A percentile compares a stretch with the other conserved stretches of the same genome.
Evolutionary conservation across 2,888 invertebrate species (phyloP).

Genomic region (Portevinia maculata): DNA sequence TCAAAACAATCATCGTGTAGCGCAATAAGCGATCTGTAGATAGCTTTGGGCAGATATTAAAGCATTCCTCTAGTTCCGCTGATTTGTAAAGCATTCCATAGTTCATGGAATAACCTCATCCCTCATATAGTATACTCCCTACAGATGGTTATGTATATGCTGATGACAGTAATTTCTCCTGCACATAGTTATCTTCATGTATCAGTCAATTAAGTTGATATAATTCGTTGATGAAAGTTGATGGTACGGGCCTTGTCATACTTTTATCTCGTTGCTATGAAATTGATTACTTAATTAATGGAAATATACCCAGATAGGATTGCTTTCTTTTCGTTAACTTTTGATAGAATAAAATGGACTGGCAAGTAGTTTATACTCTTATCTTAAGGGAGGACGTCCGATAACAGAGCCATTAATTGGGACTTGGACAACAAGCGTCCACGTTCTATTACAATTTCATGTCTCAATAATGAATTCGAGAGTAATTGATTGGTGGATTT

Average conservation of each 20-base stretch:
- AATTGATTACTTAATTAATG: slow-evolving; percentile 32
- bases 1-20: slow-evolving; percentile 27
- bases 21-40: too few relatives aligned
- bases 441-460: not conserved
- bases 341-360: slow-evolving; percentile 58
- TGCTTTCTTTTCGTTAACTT: slow-evolving; percentile 38
- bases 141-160: not conserved
- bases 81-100: slow-evolving; percentile 7
- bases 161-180: slow-evolving; percentile 16
- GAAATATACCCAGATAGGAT: slow-evolving; percentile 5
- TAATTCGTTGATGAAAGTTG: slow-evolving; percentile 16
- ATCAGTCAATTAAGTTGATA: slow-evolving; percentile 12
- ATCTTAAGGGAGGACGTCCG: not conserved
- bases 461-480: slow-evolving; percentile 23
- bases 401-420: slow-evolving; percentile 50
- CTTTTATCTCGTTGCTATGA: not conserved
- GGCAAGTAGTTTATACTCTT: slow-evolving; percentile 46
- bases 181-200: not conserved
- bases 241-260: not conserved
- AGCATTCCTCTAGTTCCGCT: too few relatives aligned
- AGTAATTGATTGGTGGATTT: slow-evolving; percentile 18
- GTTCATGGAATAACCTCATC: slow-evolving; percentile 16
- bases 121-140: not conserved
- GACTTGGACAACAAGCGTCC: slow-evolving; percentile 10
- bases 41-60: slow-evolving; percentile 1